Percentiles rank a stretch among this genome's conserved stretches.
Evolutionary conservation across 1,140 invertebrate species (phyloP).

Genomic region (Leptinotarsa undecemlineata): DNA sequence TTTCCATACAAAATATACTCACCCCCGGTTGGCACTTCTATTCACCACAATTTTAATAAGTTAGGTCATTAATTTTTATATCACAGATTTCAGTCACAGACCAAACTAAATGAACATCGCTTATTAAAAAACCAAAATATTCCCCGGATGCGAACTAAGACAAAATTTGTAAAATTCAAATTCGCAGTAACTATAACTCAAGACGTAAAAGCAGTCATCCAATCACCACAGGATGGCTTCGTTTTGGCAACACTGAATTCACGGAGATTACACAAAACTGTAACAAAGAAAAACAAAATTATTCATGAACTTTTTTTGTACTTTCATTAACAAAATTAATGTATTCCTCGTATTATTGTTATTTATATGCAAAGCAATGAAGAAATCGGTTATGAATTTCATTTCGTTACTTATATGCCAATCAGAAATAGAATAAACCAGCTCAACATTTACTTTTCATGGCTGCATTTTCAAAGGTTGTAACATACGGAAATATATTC

Average conservation of each 20-base stretch:
- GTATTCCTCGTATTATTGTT: slow-evolving; percentile 1
- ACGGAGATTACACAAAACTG: slow-evolving; percentile 36
- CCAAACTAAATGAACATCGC: slow-evolving; percentile 28
- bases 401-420: not conserved
- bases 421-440: too few species aligned
- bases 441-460: too few species aligned
- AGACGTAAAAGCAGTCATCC: slow-evolving; percentile 26
- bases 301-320: slow-evolving; percentile 3
- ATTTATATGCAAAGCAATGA: not conserved
- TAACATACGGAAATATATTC: too few species aligned
- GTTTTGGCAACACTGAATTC: slow-evolving; percentile 44
- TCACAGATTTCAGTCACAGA: slow-evolving; percentile 44
- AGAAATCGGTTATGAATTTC: not conserved
- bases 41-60: slow-evolving; percentile 23
- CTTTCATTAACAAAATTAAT: not conserved
- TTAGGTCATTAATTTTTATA: slow-evolving; percentile 33
- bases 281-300: slow-evolving; percentile 31
- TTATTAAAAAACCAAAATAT: not conserved
- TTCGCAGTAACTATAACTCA: slow-evolving; percentile 18
- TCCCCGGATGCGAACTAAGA: slow-evolving; percentile 15
- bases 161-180: slow-evolving; percentile 19
- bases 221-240: slow-evolving; percentile 23
- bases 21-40: slow-evolving; percentile 20
- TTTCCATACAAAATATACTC: slow-evolving; percentile 18
- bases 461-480: too few species aligned